These are phyloP conservation scores for Callopanchax toddi DNA, from an alignment of 2,113 vertebrate genomes.

Conservation along the genomic window DNA sequence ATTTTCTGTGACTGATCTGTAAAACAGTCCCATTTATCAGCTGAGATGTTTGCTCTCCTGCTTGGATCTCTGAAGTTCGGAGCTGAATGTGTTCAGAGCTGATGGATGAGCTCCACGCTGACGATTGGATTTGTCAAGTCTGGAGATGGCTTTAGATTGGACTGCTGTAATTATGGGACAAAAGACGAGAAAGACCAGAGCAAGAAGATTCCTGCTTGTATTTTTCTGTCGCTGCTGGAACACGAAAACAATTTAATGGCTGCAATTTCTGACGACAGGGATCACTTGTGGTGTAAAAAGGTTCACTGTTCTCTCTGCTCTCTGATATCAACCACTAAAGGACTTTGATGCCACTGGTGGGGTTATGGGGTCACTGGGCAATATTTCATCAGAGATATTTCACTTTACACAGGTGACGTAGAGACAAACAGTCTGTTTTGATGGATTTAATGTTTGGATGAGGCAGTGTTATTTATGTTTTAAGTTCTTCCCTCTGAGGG, in stretches of 20 bases:
- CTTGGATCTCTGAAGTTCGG: background rate
- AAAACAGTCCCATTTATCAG: background rate
- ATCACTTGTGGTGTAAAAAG: constrained; percentile 9
- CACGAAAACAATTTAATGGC: background rate
- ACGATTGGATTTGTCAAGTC: background rate
- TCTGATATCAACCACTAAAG: constrained; percentile 30
- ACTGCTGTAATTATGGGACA: background rate
- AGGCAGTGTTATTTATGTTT: constrained; percentile 2
- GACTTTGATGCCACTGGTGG: constrained; percentile 30
- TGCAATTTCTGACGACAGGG: constrained; percentile 4
- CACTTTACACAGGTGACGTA: constrained; percentile 39
- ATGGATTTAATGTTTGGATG: background rate
- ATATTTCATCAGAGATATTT: constrained; percentile 29
- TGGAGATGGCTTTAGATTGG: background rate
- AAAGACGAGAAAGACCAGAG: background rate
- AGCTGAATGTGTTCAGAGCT: background rate
- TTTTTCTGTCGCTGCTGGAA: constrained; percentile 1
- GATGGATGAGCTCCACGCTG: background rate
- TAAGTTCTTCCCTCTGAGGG: constrained; percentile 15
- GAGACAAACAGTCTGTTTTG: background rate
- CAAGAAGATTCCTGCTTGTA: background rate
- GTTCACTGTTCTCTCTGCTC: constrained; percentile 24
- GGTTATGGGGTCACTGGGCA: constrained; percentile 32
- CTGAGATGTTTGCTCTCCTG: background rate
- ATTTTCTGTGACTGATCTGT: background rate